Evolutionary conservation across 2,888 invertebrate genomes (phyloP).

Genomic region (Eupithecia vulgata): DNA sequence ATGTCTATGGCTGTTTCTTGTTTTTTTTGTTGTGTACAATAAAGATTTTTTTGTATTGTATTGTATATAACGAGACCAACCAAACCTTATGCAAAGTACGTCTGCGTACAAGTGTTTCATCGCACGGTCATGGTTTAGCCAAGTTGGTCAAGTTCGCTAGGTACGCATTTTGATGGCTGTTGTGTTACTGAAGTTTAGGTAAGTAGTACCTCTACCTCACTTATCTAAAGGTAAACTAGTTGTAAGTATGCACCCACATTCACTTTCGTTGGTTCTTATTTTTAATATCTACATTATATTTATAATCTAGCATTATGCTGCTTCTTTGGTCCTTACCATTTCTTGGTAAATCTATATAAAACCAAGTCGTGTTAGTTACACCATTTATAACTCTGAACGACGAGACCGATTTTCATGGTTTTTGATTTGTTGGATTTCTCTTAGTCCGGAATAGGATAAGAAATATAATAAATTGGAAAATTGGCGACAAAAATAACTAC

Average conservation of each 20-base stretch:
- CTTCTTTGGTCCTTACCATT: background rate
- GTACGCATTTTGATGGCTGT: conserved; percentile 30
- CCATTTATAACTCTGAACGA: too few relatives aligned
- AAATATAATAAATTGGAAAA: too few relatives aligned
- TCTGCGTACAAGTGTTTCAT: conserved; percentile 29
- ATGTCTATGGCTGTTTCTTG: too few relatives aligned
- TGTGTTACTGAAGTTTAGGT: conserved; percentile 8
- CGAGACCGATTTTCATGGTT: too few relatives aligned
- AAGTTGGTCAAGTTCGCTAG: conserved; percentile 41
- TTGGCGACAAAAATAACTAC: too few relatives aligned
- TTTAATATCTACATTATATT: background rate
- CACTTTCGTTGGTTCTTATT: background rate
- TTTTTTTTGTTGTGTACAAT: too few relatives aligned
- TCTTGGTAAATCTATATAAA: too few relatives aligned
- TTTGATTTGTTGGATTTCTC: too few relatives aligned
- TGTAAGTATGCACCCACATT: background rate
- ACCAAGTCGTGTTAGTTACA: too few relatives aligned
- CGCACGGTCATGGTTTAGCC: conserved; percentile 41
- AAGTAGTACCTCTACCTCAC: background rate
- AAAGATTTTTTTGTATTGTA: too few relatives aligned
- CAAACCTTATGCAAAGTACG: background rate
- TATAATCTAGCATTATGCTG: background rate
- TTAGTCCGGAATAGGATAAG: too few relatives aligned
- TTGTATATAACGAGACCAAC: background rate
- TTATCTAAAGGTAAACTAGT: conserved; percentile 2